Evolutionary conservation across 1,140 invertebrate genomes (phyloP), one percentile per base, ranked within the genome.

Genomic region (Conus ventricosus): DNA sequence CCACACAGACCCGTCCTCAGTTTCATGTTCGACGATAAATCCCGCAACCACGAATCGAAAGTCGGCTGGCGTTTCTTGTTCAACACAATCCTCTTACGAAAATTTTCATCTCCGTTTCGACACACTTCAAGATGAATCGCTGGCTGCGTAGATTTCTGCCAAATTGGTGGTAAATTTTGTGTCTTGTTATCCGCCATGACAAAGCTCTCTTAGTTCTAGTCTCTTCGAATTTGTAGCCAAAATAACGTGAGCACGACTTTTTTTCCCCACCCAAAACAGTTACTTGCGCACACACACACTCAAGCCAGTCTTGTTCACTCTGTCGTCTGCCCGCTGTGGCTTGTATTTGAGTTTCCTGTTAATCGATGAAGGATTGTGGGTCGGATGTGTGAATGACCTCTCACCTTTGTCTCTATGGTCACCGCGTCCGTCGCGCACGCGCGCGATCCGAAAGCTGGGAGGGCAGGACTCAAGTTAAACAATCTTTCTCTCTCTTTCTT

Each of bases 21-120:
- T 84, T 90, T 89, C 86, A 92, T 86, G 71, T 82, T 89, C 84
- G 89, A 85, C 25, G 91, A 91, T 75, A 93, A 78, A 80, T 91
- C 90, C 23, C 86, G 78, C 25, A 93, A 88, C 89, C 92, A 92
- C 15, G 89, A 89, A 85, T 92, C 91, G 67, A 93, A 93, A 51
- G 90, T 91, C 20, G 88, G 82, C 51, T 91, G 85, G 60, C 87
- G 89, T n/a, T 88, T 84, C 75, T 87, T 91, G 86, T 93, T 92
- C 25, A 90, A 63, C 51, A 92, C 87, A n/a, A 75, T 20, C 84
- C 88, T 90, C 55, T 90, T 90, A 8, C 87, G 84, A 87, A 87
- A 92, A 85, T 89, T 85, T 27, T 71, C 27, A 78, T 92, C 91
- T 6, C 92, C 92, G 87, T 93, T 93, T 85, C 87, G 84, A 81